Base-by-base conservation (phyloP, 1,140 invertebrate genomes). In the Chrysomallon squamiferum region DNA sequence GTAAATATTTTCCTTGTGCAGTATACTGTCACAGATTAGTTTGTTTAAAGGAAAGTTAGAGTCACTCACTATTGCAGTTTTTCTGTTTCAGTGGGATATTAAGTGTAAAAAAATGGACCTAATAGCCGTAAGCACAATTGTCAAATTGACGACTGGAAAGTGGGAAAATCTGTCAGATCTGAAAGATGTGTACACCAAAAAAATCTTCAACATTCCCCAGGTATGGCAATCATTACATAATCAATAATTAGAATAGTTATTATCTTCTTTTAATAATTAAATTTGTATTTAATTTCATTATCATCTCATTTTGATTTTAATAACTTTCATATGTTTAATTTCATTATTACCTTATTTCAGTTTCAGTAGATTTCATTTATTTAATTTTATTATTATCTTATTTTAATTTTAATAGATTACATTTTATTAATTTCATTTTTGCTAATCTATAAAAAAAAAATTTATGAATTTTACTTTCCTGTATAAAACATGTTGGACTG, bases 81-180 rank as follows among this genome's bases (percentile, higher is more conserved):
- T n/a, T n/a, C n/a, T n/a, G n/a, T 76, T 74, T 7, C 69, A 87
- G 86, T 87, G 84, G 84, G 84, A 86, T 58, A 86, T 87, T 33
- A 75, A 83, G 0, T 83, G 75, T 49, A 77, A 76, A 30, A 87
- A 87, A 66, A 61, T 75, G 3, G 73, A 79, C 43, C 76, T 86
- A 25, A 77, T 85, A 43, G 69, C 81, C 3, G 74, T 81, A 43
- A 85, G 80, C 3, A 85, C 83, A 59, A 52, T 86, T 2, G 82
- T 87, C 13, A 74, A 79, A 54, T 71, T 83, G 56, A 77, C 76
- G 0, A 70, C 73, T 6, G 81, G 76, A n/a, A 77, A 84, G 27
- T 87, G 86, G 86, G 79, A 82, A 33, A 85, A 84, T 18, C 66
- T 87, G 32, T 77, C 80, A 0, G 77, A 84, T 50, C 68, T 87